A percentile compares a stretch with the other conserved stretches of the same genome.
These are phyloP conservation scores for Alligator mississippiensis DNA, from an alignment of 2,113 vertebrate genomes.

Conservation along the genomic window DNA sequence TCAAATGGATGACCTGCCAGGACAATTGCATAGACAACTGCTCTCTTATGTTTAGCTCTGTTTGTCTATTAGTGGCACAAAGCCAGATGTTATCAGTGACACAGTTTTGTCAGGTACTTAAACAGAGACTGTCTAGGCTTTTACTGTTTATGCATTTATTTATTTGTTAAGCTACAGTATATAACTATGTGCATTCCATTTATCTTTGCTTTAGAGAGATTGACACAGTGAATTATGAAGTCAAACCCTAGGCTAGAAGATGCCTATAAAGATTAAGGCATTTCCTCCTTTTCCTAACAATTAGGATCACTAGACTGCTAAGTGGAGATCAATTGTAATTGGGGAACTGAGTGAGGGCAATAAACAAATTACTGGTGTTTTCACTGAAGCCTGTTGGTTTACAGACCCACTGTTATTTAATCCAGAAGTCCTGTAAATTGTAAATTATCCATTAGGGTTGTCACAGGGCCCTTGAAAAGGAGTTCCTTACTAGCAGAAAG, in stretches of 20 bases:
- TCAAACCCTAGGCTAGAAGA: constrained; percentile 71
- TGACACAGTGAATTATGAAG: constrained; percentile 65
- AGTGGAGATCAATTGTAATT: constrained; percentile 76
- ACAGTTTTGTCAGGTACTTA: constrained; percentile 71
- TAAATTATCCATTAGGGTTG: constrained; percentile 81
- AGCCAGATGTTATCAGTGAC: constrained; percentile 78
- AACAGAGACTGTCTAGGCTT: constrained; percentile 63
- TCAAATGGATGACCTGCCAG: constrained; percentile 80
- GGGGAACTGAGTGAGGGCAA: constrained; percentile 76
- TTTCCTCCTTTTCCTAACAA: constrained; percentile 69
- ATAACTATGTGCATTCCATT: constrained; percentile 58
- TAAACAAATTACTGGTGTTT: constrained; percentile 86
- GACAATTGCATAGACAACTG: constrained; percentile 69
- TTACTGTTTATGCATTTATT: constrained; percentile 64
- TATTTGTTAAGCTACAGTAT: constrained; percentile 50
- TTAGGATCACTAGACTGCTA: constrained; percentile 72
- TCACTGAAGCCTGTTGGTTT: constrained; percentile 74
- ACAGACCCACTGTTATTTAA: constrained; percentile 79
- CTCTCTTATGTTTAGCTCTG: constrained; percentile 61
- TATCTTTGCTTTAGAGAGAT: constrained; percentile 68
- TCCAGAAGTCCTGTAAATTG: constrained; percentile 73
- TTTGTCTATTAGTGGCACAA: constrained; percentile 76
- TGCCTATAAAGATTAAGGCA: constrained; percentile 78
- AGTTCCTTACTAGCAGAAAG: constrained; percentile 66
- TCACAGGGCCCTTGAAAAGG: constrained; percentile 69